These are phyloP conservation scores for Lasioglossum lativentre DNA, from an alignment of 2,888 invertebrate genomes.

Conservation along the genomic window DNA sequence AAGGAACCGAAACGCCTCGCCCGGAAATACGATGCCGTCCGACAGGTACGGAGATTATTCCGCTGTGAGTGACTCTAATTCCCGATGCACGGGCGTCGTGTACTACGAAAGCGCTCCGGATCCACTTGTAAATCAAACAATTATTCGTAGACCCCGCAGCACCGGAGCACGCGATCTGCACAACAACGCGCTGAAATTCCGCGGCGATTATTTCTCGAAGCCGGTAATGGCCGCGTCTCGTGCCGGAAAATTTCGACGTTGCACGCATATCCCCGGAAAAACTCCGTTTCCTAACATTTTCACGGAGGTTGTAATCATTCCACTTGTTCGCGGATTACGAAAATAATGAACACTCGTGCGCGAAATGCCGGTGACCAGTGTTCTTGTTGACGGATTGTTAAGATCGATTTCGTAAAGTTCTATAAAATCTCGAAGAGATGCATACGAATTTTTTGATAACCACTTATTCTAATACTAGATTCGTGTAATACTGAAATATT, in stretches of 20 bases:
- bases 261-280: not conserved
- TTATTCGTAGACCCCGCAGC: not conserved
- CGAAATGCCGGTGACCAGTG: not conserved
- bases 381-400: not conserved
- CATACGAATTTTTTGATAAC: not conserved
- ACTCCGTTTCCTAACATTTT: not conserved
- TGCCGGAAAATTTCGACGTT: not conserved
- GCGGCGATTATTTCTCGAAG: not conserved
- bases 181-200: not conserved
- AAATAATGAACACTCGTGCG: too few species aligned
- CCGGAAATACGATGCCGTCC: not conserved
- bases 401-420: not conserved
- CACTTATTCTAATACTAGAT: not conserved
- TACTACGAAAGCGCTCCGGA: constrained; percentile 44
- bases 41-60: constrained; percentile 44
- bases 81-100: constrained; percentile 37
- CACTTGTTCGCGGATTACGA: not conserved
- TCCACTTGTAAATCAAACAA: constrained; percentile 22
- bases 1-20: constrained; percentile 15
- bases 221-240: not conserved
- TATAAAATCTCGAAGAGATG: too few species aligned
- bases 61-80: constrained; percentile 46
- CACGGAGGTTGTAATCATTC: not conserved
- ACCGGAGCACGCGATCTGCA: not conserved
- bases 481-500: not conserved